Evolutionary conservation across 2,113 vertebrate species (phyloP).

Genomic region (Gymnobelideus leadbeateri): DNA sequence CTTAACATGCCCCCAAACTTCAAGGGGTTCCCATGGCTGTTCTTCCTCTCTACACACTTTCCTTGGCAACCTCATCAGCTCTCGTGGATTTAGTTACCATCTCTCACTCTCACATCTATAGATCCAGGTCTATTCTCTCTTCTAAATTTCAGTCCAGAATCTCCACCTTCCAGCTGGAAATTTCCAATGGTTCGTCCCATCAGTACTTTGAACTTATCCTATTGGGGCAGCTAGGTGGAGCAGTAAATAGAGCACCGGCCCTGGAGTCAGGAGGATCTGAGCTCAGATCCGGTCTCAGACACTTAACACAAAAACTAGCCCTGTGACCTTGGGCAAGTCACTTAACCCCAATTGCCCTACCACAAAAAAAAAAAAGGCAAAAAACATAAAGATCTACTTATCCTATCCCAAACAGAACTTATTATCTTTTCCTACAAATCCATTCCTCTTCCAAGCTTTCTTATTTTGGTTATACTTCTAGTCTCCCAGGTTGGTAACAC

Average conservation of each 20-base stretch:
- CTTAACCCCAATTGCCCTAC: too few relatives aligned
- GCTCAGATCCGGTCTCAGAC: too few relatives aligned
- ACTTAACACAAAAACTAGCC: too few relatives aligned
- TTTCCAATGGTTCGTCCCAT: neutral
- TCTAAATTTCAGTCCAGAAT: neutral
- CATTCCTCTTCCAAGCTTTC: neutral
- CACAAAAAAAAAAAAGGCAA: too few relatives aligned
- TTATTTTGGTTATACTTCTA: neutral
- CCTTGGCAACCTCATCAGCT: neutral
- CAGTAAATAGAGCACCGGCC: too few relatives aligned
- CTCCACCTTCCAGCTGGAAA: neutral
- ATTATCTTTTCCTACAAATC: neutral
- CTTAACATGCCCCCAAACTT: neutral
- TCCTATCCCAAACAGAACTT: neutral
- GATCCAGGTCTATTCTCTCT: neutral
- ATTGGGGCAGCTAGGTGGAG: neutral
- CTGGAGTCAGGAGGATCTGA: too few relatives aligned
- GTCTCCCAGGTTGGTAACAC: neutral
- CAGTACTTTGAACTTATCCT: neutral
- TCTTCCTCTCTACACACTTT: neutral
- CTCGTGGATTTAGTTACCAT: neutral
- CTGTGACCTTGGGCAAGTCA: too few relatives aligned
- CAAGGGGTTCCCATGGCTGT: neutral
- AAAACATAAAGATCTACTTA: neutral
- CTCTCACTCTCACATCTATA: neutral